phyloP scores from a whole-genome alignment of 2,797 vertebrate species.

The Epinephelus malabaricus region DNA sequence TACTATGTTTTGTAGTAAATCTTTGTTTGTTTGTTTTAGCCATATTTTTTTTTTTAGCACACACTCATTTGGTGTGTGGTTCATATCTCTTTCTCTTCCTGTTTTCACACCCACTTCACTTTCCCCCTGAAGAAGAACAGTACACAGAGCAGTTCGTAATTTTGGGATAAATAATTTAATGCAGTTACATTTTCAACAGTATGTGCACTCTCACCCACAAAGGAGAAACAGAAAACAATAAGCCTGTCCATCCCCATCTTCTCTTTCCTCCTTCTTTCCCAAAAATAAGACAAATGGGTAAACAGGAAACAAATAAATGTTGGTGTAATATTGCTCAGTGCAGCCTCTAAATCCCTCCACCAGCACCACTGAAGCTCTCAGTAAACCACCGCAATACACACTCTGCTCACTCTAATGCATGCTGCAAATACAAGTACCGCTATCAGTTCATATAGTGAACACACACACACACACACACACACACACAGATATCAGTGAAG shows the following conservation, averaged over 20 bases:
- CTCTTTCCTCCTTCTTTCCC: constrained; percentile 19
- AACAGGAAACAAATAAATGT: constrained; percentile 32
- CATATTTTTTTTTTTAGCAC: no score
- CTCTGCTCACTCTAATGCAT: constrained; percentile 27
- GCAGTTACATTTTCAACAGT: constrained; percentile 72
- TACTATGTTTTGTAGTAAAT: no score
- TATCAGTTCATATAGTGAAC: constrained; percentile 14
- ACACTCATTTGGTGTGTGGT: no score
- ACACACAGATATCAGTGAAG: constrained; percentile 3
- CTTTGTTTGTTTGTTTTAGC: no score
- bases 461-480: constrained; percentile 30
- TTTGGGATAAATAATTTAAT: constrained; percentile 86
- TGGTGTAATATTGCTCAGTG: constrained; percentile 66
- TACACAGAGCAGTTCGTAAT: constrained; percentile 19
- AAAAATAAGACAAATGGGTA: constrained; percentile 24
- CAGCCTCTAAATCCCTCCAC: constrained; percentile 60
- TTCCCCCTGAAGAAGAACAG: background rate
- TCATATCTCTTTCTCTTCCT: no score
- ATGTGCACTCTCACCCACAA: constrained; percentile 70
- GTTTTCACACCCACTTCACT: no score
- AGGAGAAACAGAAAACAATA: constrained; percentile 53
- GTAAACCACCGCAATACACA: constrained; percentile 55
- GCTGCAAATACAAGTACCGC: constrained; percentile 40
- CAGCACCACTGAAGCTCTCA: constrained; percentile 47
- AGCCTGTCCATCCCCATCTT: constrained; percentile 13